Evolutionary conservation across 2,113 vertebrate genomes (phyloP).

Genomic region (Psittacus erithacus): DNA sequence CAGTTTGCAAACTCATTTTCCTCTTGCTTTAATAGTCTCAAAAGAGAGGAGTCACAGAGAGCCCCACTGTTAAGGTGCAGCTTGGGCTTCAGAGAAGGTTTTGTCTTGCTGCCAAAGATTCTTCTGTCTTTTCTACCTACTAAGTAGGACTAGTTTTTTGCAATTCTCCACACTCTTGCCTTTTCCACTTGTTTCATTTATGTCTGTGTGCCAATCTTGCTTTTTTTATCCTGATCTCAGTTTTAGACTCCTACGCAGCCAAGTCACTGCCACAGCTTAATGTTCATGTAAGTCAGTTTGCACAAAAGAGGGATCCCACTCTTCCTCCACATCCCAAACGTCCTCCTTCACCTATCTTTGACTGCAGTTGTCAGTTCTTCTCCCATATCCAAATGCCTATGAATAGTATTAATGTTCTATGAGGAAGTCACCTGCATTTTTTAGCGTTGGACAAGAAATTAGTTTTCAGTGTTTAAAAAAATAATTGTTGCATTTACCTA

Average conservation of each 20-base stretch:
- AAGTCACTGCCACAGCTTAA: background rate
- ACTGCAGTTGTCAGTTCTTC: background rate
- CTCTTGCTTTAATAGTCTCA: accelerated
- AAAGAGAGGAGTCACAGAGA: background rate
- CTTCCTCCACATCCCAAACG: background rate
- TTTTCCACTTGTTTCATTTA: background rate
- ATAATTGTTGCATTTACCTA: background rate
- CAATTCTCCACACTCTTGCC: background rate
- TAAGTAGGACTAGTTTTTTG: background rate
- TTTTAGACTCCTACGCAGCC: background rate
- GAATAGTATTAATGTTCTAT: background rate
- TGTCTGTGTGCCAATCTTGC: background rate
- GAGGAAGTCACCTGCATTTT: background rate
- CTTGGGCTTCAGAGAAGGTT: background rate
- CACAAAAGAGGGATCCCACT: background rate
- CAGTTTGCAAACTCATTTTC: background rate
- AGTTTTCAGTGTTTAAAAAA: background rate
- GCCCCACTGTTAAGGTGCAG: background rate
- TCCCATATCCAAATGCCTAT: background rate
- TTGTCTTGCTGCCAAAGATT: background rate
- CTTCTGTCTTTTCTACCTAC: background rate
- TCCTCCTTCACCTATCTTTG: background rate
- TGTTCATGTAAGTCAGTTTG: background rate
- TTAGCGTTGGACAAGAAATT: background rate
- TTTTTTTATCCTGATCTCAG: background rate